Evolutionary conservation across 2,888 invertebrate species (phyloP).

Genomic region (Aricia artaxerxes): DNA sequence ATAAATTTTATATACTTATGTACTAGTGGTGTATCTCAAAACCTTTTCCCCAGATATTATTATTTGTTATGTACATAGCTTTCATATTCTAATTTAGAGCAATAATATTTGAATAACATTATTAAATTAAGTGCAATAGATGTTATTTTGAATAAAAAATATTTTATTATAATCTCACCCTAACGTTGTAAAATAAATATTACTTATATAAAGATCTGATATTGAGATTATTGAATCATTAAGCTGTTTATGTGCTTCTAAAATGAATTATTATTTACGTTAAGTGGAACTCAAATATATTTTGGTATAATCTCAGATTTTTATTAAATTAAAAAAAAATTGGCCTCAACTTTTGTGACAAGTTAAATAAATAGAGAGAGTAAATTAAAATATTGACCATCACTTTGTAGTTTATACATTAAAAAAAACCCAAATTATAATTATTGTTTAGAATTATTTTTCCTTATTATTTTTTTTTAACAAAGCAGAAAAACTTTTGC

Average conservation of each 20-base stretch:
- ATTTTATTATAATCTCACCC: slow-evolving; percentile 61
- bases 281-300: slow-evolving; percentile 11
- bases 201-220: slow-evolving; percentile 69
- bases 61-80: slow-evolving; percentile 55
- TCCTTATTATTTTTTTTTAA: neutral
- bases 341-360: neutral
- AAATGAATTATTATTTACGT: slow-evolving; percentile 3
- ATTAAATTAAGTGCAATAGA: slow-evolving; percentile 73
- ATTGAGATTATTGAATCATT: slow-evolving; percentile 67
- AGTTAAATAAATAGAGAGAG: neutral
- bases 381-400: neutral
- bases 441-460: neutral
- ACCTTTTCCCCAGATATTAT: slow-evolving; percentile 44
- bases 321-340: neutral
- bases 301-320: slow-evolving; percentile 8
- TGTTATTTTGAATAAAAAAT: slow-evolving; percentile 65
- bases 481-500: neutral
- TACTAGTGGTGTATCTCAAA: slow-evolving; percentile 34
- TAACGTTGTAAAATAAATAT: slow-evolving; percentile 48
- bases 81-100: slow-evolving; percentile 61
- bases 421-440: neutral
- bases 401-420: neutral
- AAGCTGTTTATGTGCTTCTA: slow-evolving; percentile 26
- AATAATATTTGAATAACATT: slow-evolving; percentile 61
- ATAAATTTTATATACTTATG: slow-evolving; percentile 6